Evolutionary conservation across 2,113 vertebrate species (phyloP), one percentile per base, ranked within the genome.

Genomic region (Panthera leo): DNA sequence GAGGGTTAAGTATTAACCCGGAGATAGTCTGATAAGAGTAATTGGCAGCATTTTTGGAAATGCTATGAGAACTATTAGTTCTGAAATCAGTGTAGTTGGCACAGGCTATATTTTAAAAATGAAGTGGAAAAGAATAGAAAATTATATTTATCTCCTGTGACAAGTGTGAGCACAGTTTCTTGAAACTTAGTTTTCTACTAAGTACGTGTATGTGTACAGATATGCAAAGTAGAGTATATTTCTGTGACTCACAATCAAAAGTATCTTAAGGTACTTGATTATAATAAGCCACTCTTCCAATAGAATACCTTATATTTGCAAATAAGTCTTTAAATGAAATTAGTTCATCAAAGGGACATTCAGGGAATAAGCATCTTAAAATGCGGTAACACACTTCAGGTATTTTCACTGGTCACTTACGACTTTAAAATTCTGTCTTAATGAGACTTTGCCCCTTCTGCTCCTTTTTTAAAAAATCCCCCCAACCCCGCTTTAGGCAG

Each of bases 281-380:
- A 25, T 48, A 86, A 55, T 55, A 79, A 94, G 39, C 36, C 31
- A 63, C 51, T 45, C 58, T 95, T 91, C 70, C 82, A 79, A 78
- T 39, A 73, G 58, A 87, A 85, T 71, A 53, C 7, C 27, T 91
- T 78, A 3, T 55, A 94, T 83, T 95, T 95, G 31, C 65, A 82
- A 95, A 76, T 93, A 75, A 78, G 4, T 18, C 67, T 94, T 48
- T 48, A 83, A 68, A 65, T 70, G 53, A 94, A 96, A 71, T 89
- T 71, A 84, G 13, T 93, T 87, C 18, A 45, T 90, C 42, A 71
- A 48, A 82, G 21, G 11, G 58, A 11, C 12, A 71, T 71, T 94
- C 31, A 67, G 65, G n/a, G 95, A 96, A 92, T 53, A 93, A 83
- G 18, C 31, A 90, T 51, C 55, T 95, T 87, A 58, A 92, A 90